A percentile compares a stretch with the other conserved stretches of the same genome.
Evolutionary conservation across 2,797 vertebrate species (phyloP).

Genomic region (Pseudotriccus pelzelni): DNA sequence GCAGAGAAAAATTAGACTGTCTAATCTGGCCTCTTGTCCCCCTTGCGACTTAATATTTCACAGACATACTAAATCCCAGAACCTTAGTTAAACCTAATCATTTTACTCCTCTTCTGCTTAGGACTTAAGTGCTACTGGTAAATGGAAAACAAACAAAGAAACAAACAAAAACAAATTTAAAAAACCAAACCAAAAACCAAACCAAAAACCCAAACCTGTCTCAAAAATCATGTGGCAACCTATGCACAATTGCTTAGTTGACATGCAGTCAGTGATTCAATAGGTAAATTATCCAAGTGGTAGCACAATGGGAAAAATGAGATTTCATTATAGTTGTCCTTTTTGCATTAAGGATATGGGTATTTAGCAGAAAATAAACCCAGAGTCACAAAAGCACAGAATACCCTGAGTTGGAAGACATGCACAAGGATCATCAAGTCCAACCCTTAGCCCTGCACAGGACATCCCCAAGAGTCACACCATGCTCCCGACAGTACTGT

Average conservation of each 20-base stretch:
- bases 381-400: not conserved
- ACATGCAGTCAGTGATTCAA: not conserved
- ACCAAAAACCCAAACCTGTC: not conserved
- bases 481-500: not conserved
- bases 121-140: not conserved
- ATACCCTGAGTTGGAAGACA: not conserved
- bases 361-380: not conserved
- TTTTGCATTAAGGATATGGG: not conserved
- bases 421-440: not conserved
- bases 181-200: not conserved
- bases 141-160: not conserved
- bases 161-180: no score
- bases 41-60: not conserved
- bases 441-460: not conserved
- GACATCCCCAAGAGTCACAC: not conserved
- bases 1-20: not conserved
- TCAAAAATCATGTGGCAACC: not conserved
- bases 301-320: not conserved
- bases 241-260: not conserved
- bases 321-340: not conserved
- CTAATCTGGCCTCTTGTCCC: not conserved
- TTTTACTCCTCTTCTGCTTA: not conserved
- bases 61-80: not conserved
- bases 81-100: not conserved
- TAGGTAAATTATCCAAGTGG: not conserved